Percentiles rank a stretch among this genome's conserved stretches.
phyloP scores from a whole-genome alignment of 2,888 invertebrate genomes.

The Allygus modestus region DNA sequence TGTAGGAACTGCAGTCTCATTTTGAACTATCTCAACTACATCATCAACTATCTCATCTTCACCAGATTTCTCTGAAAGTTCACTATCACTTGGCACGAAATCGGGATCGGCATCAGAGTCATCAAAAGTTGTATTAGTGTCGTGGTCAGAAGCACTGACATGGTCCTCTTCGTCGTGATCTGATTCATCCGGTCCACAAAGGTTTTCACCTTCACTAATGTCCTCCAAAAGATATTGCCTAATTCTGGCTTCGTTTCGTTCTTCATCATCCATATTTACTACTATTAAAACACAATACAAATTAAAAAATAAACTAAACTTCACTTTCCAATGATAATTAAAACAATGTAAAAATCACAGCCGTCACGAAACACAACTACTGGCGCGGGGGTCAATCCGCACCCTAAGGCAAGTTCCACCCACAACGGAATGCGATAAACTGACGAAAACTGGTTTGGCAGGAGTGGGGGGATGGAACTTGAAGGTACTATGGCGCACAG shows the following conservation, averaged over 20 bases:
- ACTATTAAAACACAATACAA: conserved; percentile 30
- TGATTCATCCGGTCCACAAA: conserved; percentile 13
- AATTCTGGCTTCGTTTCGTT: conserved; percentile 52
- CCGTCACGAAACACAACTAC: conserved; percentile 25
- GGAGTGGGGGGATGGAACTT: not conserved
- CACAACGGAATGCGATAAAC: conserved; percentile 11
- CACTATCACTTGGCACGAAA: conserved; percentile 22
- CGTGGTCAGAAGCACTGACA: conserved; percentile 46
- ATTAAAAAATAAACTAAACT: conserved; percentile 18
- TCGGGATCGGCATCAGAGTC: conserved; percentile 50
- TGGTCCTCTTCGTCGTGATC: conserved; percentile 39
- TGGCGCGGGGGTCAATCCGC: conserved; percentile 31
- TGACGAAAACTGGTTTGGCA: conserved; percentile 24
- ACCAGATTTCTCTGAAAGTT: conserved; percentile 17
- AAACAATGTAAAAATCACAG: conserved; percentile 14
- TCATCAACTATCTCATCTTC: conserved; percentile 46
- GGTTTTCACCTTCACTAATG: conserved; percentile 48
- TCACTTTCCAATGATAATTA: conserved; percentile 38
- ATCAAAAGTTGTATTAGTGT: conserved; percentile 16
- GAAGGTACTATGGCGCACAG: conserved; percentile 40
- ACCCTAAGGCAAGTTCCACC: conserved; percentile 45
- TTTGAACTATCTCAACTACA: conserved; percentile 44
- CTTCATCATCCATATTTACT: conserved; percentile 48
- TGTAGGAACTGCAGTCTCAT: conserved; percentile 43
- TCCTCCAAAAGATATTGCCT: conserved; percentile 57